These are phyloP conservation scores for Cavia porcellus DNA, from an alignment of 2,113 vertebrate genomes.

Conservation along the genomic window DNA sequence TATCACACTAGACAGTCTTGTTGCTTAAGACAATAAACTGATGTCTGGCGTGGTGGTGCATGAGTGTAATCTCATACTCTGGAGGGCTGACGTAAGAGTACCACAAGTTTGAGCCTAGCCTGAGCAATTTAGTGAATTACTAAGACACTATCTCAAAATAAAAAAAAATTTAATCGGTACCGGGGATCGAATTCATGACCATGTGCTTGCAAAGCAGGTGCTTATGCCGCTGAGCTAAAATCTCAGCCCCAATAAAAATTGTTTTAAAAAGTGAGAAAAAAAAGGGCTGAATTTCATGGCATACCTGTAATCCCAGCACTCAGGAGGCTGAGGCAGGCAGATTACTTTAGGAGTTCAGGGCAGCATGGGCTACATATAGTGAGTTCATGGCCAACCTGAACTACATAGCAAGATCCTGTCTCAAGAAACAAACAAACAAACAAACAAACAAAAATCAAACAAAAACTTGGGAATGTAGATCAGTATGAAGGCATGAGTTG, in stretches of 20 bases:
- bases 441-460: neutral
- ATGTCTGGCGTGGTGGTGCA: neutral
- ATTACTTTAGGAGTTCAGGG: neutral
- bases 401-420: neutral
- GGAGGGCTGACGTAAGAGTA: neutral
- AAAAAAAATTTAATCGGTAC: neutral
- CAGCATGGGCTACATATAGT: neutral
- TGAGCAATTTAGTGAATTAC: neutral
- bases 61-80: neutral
- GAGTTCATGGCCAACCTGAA: neutral
- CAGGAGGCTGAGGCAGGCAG: neutral
- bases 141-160: neutral
- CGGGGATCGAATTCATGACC: no score
- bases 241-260: neutral
- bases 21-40: slow-evolving; percentile 44
- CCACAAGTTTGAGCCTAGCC: neutral
- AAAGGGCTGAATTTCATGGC: neutral
- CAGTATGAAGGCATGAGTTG: neutral
- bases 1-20: neutral
- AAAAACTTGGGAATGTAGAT: neutral
- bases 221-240: no score
- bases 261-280: neutral
- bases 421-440: neutral
- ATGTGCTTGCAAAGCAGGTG: no score
- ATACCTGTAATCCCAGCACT: neutral